Conservation (phyloP, 1,140 invertebrate genomes). For the Drosophila nannoptera region DNA sequence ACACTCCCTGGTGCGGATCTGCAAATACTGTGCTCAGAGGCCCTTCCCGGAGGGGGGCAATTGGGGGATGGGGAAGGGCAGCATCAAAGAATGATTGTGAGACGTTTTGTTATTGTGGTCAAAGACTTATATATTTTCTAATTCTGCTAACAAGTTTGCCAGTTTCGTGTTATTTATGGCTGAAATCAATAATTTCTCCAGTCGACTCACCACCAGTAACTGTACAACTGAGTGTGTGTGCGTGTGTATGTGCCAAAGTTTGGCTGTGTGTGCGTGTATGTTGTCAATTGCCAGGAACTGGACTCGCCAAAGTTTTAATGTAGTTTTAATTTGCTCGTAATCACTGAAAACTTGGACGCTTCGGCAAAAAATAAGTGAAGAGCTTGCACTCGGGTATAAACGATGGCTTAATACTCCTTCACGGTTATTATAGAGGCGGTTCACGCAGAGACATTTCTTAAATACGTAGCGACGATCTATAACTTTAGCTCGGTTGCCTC, state of each 20-base stretch:
- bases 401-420: too few relatives aligned
- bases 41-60: not conserved
- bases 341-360: slow-evolving; percentile 58
- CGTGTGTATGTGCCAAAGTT: not conserved
- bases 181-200: not conserved
- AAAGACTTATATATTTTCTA: not conserved
- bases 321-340: slow-evolving; percentile 78
- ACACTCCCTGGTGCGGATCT: not conserved
- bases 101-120: too few relatives aligned
- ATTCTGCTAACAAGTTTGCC: not conserved
- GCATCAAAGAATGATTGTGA: too few relatives aligned
- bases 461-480: too few relatives aligned
- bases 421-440: too few relatives aligned
- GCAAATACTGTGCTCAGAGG: not conserved
- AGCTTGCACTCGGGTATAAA: not conserved
- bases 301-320: slow-evolving; percentile 70
- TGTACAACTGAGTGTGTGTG: not conserved
- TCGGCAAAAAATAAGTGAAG: not conserved
- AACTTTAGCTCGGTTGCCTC: too few relatives aligned
- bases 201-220: not conserved
- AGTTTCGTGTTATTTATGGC: not conserved
- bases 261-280: not conserved
- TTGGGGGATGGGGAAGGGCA: too few relatives aligned
- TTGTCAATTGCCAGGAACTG: slow-evolving; percentile 66
- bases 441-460: too few relatives aligned